phyloP scores from a whole-genome alignment of 2,888 invertebrate genomes.

The Eilema caniola region DNA sequence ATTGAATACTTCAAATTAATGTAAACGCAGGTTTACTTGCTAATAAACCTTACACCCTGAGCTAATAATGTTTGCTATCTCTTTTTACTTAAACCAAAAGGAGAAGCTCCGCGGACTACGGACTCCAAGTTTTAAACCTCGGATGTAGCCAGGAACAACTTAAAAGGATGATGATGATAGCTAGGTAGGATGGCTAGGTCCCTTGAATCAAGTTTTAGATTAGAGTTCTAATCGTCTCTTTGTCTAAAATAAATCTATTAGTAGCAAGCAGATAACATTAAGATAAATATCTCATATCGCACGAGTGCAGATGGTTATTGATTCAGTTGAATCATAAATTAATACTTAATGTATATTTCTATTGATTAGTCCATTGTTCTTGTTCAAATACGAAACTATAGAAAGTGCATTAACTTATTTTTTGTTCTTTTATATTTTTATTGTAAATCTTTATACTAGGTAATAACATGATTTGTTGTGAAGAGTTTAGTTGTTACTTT shows the following conservation, averaged over 20 bases:
- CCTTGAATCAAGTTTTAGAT: neutral
- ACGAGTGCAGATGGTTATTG: slow-evolving; percentile 38
- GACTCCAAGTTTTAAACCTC: too few relatives aligned
- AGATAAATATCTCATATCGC: slow-evolving; percentile 40
- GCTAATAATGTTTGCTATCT: too few relatives aligned
- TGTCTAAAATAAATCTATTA: slow-evolving; percentile 32
- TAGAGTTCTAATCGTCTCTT: slow-evolving; percentile 4
- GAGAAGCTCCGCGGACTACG: too few relatives aligned
- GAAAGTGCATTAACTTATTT: neutral
- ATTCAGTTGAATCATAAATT: slow-evolving; percentile 38
- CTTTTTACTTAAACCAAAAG: too few relatives aligned
- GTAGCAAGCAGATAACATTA: slow-evolving; percentile 34
- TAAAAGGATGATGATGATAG: too few relatives aligned
- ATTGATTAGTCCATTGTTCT: slow-evolving; percentile 36
- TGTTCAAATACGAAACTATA: slow-evolving; percentile 5
- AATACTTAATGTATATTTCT: slow-evolving; percentile 25
- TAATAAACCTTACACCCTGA: too few relatives aligned
- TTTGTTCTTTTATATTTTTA: neutral
- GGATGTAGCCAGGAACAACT: too few relatives aligned
- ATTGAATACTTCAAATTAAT: too few relatives aligned
- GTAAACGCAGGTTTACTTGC: neutral
- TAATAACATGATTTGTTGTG: too few relatives aligned
- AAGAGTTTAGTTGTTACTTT: too few relatives aligned
- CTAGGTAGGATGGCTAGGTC: too few relatives aligned
- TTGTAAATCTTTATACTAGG: neutral